Base-by-base conservation (phyloP, 2,888 invertebrate species). In the Amphipoea oculea region DNA sequence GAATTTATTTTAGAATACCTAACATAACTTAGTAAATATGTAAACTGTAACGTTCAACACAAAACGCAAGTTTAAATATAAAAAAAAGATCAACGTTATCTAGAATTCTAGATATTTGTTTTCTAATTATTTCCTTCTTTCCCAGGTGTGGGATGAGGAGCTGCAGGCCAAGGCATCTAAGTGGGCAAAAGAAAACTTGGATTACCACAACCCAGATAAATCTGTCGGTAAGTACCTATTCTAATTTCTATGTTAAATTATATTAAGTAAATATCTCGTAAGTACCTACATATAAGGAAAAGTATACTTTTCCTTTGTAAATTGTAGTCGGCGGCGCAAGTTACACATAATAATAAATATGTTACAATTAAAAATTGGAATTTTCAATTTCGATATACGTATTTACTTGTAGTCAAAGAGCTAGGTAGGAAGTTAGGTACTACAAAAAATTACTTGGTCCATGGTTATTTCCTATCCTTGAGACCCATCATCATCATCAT, bases 141-240 rank as follows among this genome's bases (percentile, higher is more conserved):
- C 65, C 1, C 82, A 96, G 96, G 79, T 95, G 40, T 96, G 96
- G 96, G 95, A 96, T 79, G 85, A 92, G 0, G 96, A 96, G 79
- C 84, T 96, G 36, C 93, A 94, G 1, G 85, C 81, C 0, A 96
- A 96, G 86, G 96, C 96, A 20, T 86, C 89, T 0, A 82, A 88
- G 9, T 96, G 95, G 95, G 95, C 94, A 40, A 88, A 92, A 0
- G 87, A 83, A 51, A 88, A 93, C 62, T 79, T 88, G 11, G 82
- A 91, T n/a, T 45, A 66, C 0, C 96, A 96, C 83, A 96, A 96
- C 79, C 94, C 95, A 1, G 92, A 95, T 76, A 89, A 74, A 63
- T 89, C 83, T 65, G 76, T 95, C 62, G 88, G 96, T 96, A 90
- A 90, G 93, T 92, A n/a, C n/a, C n/a, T n/a, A 71, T 57, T 29